Evolutionary conservation across 2,113 vertebrate species (phyloP).

Genomic region (Sula dactylatra): DNA sequence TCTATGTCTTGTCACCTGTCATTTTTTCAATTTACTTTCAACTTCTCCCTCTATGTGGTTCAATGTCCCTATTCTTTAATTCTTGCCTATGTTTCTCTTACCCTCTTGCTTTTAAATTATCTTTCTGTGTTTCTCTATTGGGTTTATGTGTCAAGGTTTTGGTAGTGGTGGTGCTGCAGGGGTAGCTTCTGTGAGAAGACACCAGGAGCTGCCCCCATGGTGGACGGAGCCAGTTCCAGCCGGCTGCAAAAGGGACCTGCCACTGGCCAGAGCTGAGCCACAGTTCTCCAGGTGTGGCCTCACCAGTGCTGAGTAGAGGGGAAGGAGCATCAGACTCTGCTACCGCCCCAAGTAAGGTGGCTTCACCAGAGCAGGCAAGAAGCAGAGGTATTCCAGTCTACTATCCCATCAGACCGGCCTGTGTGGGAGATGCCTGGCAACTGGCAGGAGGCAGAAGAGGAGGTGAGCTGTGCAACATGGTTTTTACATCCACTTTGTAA

Average conservation of each 20-base stretch:
- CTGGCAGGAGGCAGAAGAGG: not conserved
- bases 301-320: not conserved
- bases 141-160: not conserved
- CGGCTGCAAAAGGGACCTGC: not conserved
- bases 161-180: not conserved
- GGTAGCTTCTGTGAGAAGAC: not conserved
- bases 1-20: not conserved
- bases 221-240: not conserved
- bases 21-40: not conserved
- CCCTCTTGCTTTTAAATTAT: rapidly evolving
- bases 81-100: not conserved
- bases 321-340: not conserved
- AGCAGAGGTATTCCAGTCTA: not conserved
- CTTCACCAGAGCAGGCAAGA: not conserved
- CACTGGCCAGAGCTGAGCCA: not conserved
- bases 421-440: not conserved
- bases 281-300: not conserved
- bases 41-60: not conserved
- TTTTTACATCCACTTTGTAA: not conserved
- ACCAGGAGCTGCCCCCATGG: not conserved
- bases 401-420: not conserved
- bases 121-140: not conserved
- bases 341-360: not conserved
- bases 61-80: not conserved
- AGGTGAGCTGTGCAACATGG: not conserved